A percentile compares a stretch with the other conserved stretches of the same genome.
Conservation (phyloP, 2,797 vertebrate genomes). For the Antrozous pallidus region DNA sequence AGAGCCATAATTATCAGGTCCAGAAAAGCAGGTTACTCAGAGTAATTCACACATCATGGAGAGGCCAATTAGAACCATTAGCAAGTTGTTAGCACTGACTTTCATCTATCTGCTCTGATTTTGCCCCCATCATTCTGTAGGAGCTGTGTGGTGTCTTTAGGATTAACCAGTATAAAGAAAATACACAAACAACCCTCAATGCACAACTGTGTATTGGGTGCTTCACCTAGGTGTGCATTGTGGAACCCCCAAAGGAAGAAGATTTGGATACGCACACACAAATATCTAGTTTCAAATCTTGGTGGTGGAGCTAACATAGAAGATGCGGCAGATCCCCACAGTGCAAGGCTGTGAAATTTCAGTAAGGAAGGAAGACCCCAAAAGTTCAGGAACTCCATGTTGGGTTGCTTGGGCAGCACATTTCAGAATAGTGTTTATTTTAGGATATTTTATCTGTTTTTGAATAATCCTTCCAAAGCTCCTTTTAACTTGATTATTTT, state of each 20-base stretch:
- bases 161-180: conserved; percentile 6
- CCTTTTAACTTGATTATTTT: conserved; percentile 1
- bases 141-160: background rate
- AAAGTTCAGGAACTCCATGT: background rate
- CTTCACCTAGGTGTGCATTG: background rate
- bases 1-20: conserved; percentile 4
- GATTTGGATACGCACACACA: background rate
- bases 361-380: background rate
- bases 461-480: background rate
- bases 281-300: background rate
- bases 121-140: background rate
- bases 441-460: background rate
- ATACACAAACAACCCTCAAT: background rate
- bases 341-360: background rate
- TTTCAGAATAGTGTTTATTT: background rate
- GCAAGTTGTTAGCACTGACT: conserved; percentile 31
- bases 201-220: background rate
- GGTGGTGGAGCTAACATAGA: background rate
- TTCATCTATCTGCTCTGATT: conserved; percentile 21
- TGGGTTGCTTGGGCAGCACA: background rate
- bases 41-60: conserved; percentile 45
- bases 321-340: background rate
- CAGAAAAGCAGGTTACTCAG: conserved; percentile 33
- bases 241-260: background rate
- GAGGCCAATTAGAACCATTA: conserved; percentile 59